Base-by-base conservation (phyloP, 2,888 invertebrate species). In the Maniola hyperantus region DNA sequence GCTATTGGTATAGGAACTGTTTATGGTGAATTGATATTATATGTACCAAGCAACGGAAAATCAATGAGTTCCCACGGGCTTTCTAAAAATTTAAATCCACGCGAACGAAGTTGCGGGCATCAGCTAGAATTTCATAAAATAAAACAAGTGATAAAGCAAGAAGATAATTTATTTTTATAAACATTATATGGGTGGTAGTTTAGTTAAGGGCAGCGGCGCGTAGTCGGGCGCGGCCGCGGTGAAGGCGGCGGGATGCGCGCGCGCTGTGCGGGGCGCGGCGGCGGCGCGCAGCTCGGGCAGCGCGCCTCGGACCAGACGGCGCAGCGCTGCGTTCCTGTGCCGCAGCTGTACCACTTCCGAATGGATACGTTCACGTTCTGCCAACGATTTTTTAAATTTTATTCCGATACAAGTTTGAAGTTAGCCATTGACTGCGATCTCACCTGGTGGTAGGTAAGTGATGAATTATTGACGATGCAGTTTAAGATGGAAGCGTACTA, bases 271-370 rank as follows among this genome's bases (percentile, higher is more conserved):
- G 8, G 74, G 76, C 58, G 65, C 66, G 10, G 62, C 62, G n/a
- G 33, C 72, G 0, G 72, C 62, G 7, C 83, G 80, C 51, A 90
- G 69, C 4, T 84, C 83, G 0, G 92, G 92, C 68, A 93, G 83
- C 58, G 95, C 94, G 72, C 94, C 95, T 69, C 94, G 93, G 54
- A 97, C 88, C 59, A 97, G 86, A 66, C 94, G 93, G 26, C 94
- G 93, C 60, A 97, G 83, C 68, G 96, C 96, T 1, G 86, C 83
- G 82, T 97, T 97, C 76, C 96, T 95, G 64, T 89, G 92, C 6
- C 95, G 93, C 20, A 97, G 79, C 62, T 87, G 89, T 18, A 94
- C 86, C 4, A 96, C 95, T 76, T 97, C 95, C 0, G 91, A 88
- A 74, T 95, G 94, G 11, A 96, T 86, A 64, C 93, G 91, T 73